Percentiles rank a stretch among this genome's conserved stretches.
These are phyloP conservation scores for Argopecten irradians DNA, from an alignment of 1,140 invertebrate genomes.

Conservation along the genomic window DNA sequence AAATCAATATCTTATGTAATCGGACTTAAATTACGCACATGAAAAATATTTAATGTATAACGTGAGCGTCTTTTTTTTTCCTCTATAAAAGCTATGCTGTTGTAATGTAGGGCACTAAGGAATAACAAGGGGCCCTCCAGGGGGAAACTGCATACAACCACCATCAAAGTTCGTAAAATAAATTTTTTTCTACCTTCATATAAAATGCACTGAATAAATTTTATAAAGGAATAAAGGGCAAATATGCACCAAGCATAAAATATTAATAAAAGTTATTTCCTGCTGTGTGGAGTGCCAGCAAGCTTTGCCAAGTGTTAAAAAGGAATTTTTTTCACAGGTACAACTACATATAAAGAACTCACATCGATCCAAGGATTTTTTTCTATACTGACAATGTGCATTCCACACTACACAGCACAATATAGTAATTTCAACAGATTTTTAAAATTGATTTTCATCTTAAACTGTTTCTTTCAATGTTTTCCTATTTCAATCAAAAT, in stretches of 20 bases:
- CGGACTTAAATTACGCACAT: constrained; percentile 43
- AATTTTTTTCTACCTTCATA: constrained; percentile 3
- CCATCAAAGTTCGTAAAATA: not conserved
- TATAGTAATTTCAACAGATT: not conserved
- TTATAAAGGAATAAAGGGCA: constrained; percentile 10
- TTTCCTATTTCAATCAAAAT: constrained; percentile 19
- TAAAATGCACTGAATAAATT: not conserved
- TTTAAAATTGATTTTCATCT: not conserved
- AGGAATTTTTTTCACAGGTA: not conserved
- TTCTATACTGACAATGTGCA: not conserved
- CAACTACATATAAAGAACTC: not conserved
- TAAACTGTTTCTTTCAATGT: constrained; percentile 12
- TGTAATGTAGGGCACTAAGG: not conserved
- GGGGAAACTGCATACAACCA: not conserved
- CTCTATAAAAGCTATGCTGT: constrained; percentile 19
- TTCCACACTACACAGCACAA: not conserved
- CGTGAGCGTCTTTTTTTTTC: constrained; percentile 18
- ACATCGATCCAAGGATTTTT: not conserved
- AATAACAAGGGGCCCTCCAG: not conserved
- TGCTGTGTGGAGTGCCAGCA: not conserved
- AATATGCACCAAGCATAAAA: constrained; percentile 16
- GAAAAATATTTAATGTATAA: constrained; percentile 45
- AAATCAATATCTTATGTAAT: constrained; percentile 50
- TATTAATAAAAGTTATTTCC: constrained; percentile 23
- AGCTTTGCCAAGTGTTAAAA: constrained; percentile 9